Percentiles rank a stretch among this genome's conserved stretches.
Conservation (phyloP, 2,888 invertebrate species). For the Drosophila hamatofila region DNA sequence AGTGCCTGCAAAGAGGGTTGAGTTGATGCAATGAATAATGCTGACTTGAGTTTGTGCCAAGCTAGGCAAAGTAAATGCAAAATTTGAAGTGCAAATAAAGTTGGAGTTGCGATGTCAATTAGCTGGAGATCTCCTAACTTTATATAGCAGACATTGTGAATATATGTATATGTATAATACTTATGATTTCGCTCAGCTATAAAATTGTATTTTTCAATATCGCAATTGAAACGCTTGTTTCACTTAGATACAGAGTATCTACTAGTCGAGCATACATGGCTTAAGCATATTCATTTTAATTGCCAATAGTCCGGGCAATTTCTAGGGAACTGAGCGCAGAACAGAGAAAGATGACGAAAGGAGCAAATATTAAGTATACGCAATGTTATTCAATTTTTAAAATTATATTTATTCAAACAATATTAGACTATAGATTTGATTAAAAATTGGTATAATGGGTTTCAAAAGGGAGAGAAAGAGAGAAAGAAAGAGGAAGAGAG, state of each 20-base stretch:
- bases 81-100: constrained; percentile 12
- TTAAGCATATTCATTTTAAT: not conserved
- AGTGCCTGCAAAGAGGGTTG: constrained; percentile 4
- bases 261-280: not conserved
- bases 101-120: constrained; percentile 18
- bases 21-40: constrained; percentile 7
- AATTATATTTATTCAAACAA: too few relatives aligned
- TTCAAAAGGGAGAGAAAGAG: not conserved
- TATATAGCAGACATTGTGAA: not conserved
- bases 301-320: constrained; percentile 20
- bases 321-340: too few relatives aligned
- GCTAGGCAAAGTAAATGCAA: not conserved
- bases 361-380: constrained; percentile 6
- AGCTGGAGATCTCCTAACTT: too few relatives aligned
- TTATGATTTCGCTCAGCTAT: not conserved
- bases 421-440: too few relatives aligned
- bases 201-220: too few relatives aligned
- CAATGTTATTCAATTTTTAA: not conserved
- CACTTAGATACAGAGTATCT: constrained; percentile 13
- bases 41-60: constrained; percentile 9
- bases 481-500: not conserved
- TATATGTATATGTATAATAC: not conserved
- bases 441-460: too few relatives aligned
- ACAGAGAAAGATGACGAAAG: not conserved
- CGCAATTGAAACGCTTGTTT: too few relatives aligned